Evolutionary conservation across 1,140 invertebrate species (phyloP).

Genomic region (Conus ventricosus): DNA sequence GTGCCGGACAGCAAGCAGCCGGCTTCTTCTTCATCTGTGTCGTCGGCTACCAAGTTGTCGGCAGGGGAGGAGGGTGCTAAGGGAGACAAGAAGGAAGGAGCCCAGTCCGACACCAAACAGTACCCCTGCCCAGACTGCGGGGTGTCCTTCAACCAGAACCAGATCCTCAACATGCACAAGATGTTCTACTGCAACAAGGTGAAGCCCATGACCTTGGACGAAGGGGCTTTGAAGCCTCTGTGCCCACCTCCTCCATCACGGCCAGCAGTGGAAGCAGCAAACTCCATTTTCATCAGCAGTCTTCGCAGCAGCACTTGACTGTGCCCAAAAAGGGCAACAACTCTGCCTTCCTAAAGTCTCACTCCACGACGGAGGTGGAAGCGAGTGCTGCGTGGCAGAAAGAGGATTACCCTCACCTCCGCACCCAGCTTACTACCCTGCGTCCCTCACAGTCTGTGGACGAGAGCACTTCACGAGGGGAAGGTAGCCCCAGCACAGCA

Average conservation of each 20-base stretch:
- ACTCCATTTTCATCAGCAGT: slow-evolving; percentile 24
- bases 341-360: slow-evolving; percentile 38
- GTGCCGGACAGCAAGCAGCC: not conserved
- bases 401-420: slow-evolving; percentile 41
- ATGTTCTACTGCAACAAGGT: slow-evolving; percentile 55
- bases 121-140: slow-evolving; percentile 49
- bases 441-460: slow-evolving; percentile 31
- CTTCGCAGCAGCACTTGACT: not conserved
- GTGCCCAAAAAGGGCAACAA: slow-evolving; percentile 26
- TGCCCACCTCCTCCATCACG: not conserved
- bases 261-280: not conserved
- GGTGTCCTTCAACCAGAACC: slow-evolving; percentile 54
- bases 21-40: not conserved
- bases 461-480: slow-evolving; percentile 2
- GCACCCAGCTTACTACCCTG: slow-evolving; percentile 37
- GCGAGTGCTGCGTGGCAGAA: not conserved
- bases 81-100: not conserved
- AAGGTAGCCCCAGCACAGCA: not conserved
- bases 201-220: slow-evolving; percentile 14
- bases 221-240: not conserved
- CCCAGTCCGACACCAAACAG: slow-evolving; percentile 19
- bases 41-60: not conserved
- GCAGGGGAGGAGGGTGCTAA: not conserved
- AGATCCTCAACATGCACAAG: slow-evolving; percentile 57
- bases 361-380: slow-evolving; percentile 43